Evolutionary conservation across 2,113 vertebrate species (phyloP), one percentile per base, ranked within the genome.

Genomic region (Cardinalis cardinalis): DNA sequence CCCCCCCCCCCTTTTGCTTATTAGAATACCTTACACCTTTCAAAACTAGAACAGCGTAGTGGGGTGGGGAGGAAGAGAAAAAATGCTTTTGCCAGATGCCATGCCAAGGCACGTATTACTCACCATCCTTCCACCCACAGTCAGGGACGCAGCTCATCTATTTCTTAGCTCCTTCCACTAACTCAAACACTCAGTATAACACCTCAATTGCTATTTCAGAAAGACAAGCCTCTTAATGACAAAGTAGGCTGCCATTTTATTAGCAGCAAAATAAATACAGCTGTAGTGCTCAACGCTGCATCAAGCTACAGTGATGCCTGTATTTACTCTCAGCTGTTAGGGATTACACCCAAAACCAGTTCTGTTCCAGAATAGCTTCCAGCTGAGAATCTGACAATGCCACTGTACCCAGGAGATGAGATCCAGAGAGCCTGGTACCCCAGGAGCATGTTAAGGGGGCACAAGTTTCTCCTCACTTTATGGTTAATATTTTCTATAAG

Each of bases 111-210:
- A 90, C 5, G 43, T 40, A 86, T 87, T 88, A 87, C 72, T 80
- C 87, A 78, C 61, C 90, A 63, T 31, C 49, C 85, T 81, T 70
- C 44, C 26, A 0, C 53, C 79, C 71, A 68, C 71, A 23, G 48
- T 63, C 15, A 9, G 90, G 43, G 87, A 74, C 1, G 7, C 4
- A 74, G 60, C 44, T 73, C 64, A 71, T 63, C 64, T 93, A 43
- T 82, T 59, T 86, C 89, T 94, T 88, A 95, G 86, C 73, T 88
- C 91, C 91, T 95, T 88, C 90, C 81, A 75, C 86, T 78, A 77
- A 68, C 46, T 94, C 49, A 74, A 83, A 76, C 61, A 40, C 38
- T 91, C 89, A 74, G 65, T 64, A 90, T 49, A 43, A 85, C 48
- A 94, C 71, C 89, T 75, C 56, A 64, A 14, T 13, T 44, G 71